Evolutionary conservation across 1,140 invertebrate genomes (phyloP), one percentile per base, ranked within the genome.

Genomic region (Trichonephila clavata): DNA sequence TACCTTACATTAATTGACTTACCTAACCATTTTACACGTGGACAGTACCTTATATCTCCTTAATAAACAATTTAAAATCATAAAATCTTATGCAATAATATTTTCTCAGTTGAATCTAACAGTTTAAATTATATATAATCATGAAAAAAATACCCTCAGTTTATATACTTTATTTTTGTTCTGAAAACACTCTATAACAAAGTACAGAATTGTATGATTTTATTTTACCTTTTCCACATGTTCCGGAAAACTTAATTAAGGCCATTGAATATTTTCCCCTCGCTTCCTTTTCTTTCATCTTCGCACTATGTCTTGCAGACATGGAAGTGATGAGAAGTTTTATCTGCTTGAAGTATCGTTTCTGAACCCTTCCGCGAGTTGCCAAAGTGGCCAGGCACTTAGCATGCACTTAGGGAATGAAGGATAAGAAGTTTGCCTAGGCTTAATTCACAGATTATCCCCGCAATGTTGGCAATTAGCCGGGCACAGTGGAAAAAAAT

Each of bases 261-360:
- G 24, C 1, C 24, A 13, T 2, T 14, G 43, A 71, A 32, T 16
- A 14, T 71, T 71, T 71, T 71, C 14, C 16, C 27, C n/a, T 7
- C 68, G n/a, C 18, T 32, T 71, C 63, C 32, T 32, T 32, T n/a
- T n/a, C n/a, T n/a, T 71, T 27, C 24, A n/a, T n/a, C 24, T n/a
- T 16, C n/a, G 27, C 24, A 14, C 68, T 50, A 50, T 50, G 24
- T 71, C 68, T 71, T 71, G 68, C 24, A 71, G 68, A 71, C 68
- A 71, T 71, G 68, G 13, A 71, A 71, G 68, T 71, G 57, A 61
- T 87, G 50, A 39, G 61, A 20, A 14, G 16, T 83, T 83, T 83
- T 83, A 83, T 83, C 80, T 83, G 20, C n/a, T 50, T 83, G 32
- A 83, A 83, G 80, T 83, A 83, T 83, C 80, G 50, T 27, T 71